A percentile compares a stretch with the other conserved stretches of the same genome.
These are phyloP conservation scores for Meriones psammophilus DNA, from an alignment of 2,797 vertebrate species.

Conservation along the genomic window DNA sequence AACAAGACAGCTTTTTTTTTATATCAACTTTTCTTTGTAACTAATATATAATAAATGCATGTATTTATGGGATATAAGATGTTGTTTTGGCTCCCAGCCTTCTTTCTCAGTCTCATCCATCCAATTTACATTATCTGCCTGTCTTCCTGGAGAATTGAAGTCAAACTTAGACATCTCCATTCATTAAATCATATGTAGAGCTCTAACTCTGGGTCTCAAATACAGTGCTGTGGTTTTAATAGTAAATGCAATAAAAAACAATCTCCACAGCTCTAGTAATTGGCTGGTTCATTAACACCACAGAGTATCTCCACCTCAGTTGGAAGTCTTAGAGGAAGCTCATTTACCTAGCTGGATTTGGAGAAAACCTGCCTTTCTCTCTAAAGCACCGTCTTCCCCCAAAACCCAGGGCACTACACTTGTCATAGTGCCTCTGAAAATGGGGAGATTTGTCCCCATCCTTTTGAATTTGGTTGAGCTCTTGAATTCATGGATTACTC, in stretches of 20 bases:
- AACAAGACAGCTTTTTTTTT: neutral
- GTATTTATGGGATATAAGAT: neutral
- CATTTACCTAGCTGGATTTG: neutral
- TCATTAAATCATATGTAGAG: conserved; percentile 11
- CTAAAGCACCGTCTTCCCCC: neutral
- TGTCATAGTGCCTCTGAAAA: neutral
- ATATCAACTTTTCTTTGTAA: neutral
- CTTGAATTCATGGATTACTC: neutral
- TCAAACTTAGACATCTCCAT: neutral
- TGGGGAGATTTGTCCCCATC: neutral
- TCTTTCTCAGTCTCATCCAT: neutral
- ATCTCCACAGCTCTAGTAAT: neutral
- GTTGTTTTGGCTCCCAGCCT: neutral
- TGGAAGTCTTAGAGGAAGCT: conserved; percentile 2
- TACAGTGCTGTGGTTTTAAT: neutral
- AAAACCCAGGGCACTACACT: neutral
- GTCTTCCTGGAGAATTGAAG: neutral
- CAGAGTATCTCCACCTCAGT: neutral
- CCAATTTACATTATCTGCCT: neutral
- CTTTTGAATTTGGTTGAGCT: neutral
- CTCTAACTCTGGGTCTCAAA: neutral
- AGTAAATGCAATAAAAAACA: conserved; percentile 25
- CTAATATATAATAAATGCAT: neutral
- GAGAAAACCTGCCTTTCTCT: neutral
- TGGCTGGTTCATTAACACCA: neutral